Evolutionary conservation across 2,113 vertebrate genomes (phyloP), one percentile per base, ranked within the genome.

Genomic region (Gadus chalcogrammus): DNA sequence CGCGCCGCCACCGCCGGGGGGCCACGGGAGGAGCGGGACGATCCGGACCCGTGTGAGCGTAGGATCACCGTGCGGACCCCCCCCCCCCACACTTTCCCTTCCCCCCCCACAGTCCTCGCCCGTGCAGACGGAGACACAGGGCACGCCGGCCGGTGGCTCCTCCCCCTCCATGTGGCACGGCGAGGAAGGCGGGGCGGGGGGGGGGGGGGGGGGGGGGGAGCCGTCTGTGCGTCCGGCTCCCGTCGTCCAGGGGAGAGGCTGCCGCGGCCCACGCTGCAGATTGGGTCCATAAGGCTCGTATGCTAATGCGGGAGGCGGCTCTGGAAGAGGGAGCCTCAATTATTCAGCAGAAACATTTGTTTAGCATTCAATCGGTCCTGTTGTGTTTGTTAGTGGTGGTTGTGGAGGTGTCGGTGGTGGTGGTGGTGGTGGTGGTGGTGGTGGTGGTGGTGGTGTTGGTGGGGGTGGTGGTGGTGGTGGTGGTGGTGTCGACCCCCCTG

Each of bases 311-410:
- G 22, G 72, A 79, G 77, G 73, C 83, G 65, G 75, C 85, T 83
- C 77, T 69, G 85, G 86, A 84, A 85, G 42, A 61, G 77, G 87
- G 84, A 78, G 73, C 68, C 80, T 90, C 87, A 90, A 91, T 92
- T 89, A 91, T 92, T 92, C 90, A 92, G 78, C 85, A 90, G 84
- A 82, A 85, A 86, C 88, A 85, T 88, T 91, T 91, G 90, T 91
- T 91, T 89, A 90, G 87, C 84, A 92, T 92, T 90, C 88, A 89
- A 81, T 75, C 77, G 81, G 82, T 87, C 86, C 12, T 6, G 42
- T 80, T 87, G 87, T 84, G 15, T 82, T 87, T 86, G 85, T 74
- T 88, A 71, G 82, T 76, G 79, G 74, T 75, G 70, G 70, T 78
- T 72, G 68, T 70, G 69, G 42, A 24, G 22, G 22, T 24, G 20